Conservation (phyloP, 2,888 invertebrate species). For the Lasioglossum calceatum region DNA sequence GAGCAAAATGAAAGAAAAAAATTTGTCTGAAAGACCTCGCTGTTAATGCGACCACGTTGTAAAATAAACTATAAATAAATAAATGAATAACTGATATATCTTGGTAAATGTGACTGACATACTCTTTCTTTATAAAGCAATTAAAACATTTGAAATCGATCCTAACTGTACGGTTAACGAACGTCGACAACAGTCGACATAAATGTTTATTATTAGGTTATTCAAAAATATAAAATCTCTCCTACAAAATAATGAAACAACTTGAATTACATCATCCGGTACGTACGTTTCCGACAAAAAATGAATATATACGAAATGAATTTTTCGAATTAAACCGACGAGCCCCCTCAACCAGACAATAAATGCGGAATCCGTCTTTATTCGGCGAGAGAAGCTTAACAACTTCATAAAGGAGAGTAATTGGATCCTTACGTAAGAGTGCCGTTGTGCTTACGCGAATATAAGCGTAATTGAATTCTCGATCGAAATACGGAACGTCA, state of each 20-base stretch:
- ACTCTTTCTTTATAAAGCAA: not conserved
- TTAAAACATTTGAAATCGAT: not conserved
- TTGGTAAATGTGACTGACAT: too few relatives aligned
- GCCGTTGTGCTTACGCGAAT: not conserved
- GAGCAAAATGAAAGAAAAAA: too few relatives aligned
- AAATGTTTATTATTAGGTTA: not conserved
- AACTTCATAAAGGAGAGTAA: not conserved
- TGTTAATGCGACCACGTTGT: too few relatives aligned
- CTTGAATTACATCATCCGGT: not conserved
- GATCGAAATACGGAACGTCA: slow-evolving; percentile 21
- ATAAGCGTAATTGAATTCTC: slow-evolving; percentile 44
- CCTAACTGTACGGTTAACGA: not conserved
- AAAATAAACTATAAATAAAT: too few relatives aligned
- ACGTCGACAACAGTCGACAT: not conserved
- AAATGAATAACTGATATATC: too few relatives aligned
- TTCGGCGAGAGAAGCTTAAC: not conserved
- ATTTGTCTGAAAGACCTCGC: too few relatives aligned
- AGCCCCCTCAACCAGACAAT: not conserved
- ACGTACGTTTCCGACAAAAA: not conserved
- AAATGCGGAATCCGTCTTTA: not conserved
- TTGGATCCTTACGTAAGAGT: not conserved
- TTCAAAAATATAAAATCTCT: not conserved
- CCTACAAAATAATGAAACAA: not conserved
- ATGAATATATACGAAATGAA: not conserved
- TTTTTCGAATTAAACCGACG: not conserved